Conservation (phyloP, 2,113 vertebrate genomes). For the Hyaena hyaena region DNA sequence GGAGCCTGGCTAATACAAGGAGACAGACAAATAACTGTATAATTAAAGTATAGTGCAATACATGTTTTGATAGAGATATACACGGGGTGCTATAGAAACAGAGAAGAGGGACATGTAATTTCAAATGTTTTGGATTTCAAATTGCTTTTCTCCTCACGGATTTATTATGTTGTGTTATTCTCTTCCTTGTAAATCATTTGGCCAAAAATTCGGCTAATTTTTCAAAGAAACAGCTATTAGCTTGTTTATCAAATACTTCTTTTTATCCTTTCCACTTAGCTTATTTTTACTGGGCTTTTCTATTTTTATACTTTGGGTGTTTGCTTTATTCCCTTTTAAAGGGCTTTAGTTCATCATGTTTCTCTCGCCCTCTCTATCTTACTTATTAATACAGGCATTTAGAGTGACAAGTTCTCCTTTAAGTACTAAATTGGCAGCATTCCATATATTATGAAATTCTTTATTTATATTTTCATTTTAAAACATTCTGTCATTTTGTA, state of each 20-base stretch:
- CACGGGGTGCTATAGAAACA: background rate
- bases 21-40: conserved; percentile 51
- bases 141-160: background rate
- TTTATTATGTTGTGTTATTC: background rate
- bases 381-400: conserved; percentile 16
- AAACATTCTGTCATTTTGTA: conserved; percentile 14
- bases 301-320: background rate
- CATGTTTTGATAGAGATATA: conserved; percentile 24
- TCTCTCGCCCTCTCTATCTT: background rate
- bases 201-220: background rate
- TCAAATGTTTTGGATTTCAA: conserved; percentile 30
- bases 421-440: background rate
- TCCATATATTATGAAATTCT: conserved; percentile 11
- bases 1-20: conserved; percentile 20
- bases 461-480: conserved; percentile 41
- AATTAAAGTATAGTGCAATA: conserved; percentile 33
- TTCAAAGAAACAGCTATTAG: background rate
- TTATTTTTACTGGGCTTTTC: conserved; percentile 43
- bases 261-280: conserved; percentile 20
- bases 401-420: background rate
- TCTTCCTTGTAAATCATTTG: conserved; percentile 5
- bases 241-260: background rate
- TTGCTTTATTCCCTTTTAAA: conserved; percentile 4
- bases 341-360: background rate
- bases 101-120: background rate